Conservation (phyloP, 2,113 vertebrate species). For the Eudyptes chrysolophus region DNA sequence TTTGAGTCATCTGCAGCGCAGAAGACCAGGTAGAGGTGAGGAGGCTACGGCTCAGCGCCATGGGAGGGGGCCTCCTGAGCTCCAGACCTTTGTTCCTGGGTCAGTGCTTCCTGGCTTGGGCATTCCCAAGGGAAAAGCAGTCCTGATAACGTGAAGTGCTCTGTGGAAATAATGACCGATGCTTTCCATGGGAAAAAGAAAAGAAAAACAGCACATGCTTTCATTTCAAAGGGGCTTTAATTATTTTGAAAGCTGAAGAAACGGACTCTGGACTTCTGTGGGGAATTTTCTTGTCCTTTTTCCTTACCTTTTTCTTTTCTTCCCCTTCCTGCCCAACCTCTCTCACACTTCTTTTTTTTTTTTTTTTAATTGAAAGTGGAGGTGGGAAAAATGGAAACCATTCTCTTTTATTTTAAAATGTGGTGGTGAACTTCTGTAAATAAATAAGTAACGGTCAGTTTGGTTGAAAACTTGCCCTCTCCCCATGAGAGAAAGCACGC, state of each 20-base stretch:
- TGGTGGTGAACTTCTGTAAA: neutral
- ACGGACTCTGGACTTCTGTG: neutral
- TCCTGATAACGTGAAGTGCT: neutral
- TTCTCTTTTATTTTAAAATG: neutral
- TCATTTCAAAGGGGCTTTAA: neutral
- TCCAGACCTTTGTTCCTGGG: neutral
- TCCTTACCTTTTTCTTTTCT: neutral
- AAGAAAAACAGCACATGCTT: neutral
- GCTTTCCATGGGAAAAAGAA: neutral
- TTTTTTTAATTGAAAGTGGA: neutral
- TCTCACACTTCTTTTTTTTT: neutral
- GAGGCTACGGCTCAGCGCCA: neutral
- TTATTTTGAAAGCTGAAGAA: neutral
- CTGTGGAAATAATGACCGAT: neutral
- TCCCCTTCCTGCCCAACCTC: neutral
- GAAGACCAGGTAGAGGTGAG: neutral
- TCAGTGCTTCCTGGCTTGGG: neutral
- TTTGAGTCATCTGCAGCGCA: neutral
- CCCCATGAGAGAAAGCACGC: neutral
- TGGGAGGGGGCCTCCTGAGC: neutral
- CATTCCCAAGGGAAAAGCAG: neutral
- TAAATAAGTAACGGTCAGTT: neutral
- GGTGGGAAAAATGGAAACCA: neutral
- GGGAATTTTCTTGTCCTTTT: neutral
- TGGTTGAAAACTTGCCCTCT: neutral